These are phyloP conservation scores for Halcyon senegalensis DNA, from an alignment of 2,113 vertebrate species.

Conservation along the genomic window DNA sequence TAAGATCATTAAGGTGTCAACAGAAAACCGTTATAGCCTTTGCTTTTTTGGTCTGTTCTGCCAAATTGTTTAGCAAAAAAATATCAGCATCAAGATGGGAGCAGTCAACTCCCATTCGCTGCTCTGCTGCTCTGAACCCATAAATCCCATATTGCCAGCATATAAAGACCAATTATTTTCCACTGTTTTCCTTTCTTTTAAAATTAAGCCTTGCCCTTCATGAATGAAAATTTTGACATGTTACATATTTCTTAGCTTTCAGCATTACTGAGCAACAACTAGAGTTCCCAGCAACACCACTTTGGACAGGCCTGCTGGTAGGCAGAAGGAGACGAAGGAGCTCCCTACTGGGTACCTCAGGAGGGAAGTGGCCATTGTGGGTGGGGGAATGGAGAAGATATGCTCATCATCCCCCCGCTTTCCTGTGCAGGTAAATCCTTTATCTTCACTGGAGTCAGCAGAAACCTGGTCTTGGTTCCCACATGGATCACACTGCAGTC, in stretches of 20 bases:
- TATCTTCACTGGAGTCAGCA: not conserved
- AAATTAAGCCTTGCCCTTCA: not conserved
- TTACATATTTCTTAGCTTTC: not conserved
- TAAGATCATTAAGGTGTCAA: not conserved
- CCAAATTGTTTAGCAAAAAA: not conserved
- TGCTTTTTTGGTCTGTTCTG: not conserved
- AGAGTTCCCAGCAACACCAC: not conserved
- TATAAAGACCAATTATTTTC: not conserved
- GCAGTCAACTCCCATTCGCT: not conserved
- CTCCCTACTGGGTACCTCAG: fast-evolving
- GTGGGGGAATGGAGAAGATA: not conserved
- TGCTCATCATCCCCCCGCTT: not conserved
- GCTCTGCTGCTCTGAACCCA: not conserved
- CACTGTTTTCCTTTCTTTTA: not conserved
- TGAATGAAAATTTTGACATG: not conserved
- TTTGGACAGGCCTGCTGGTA: not conserved
- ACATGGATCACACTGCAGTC: not conserved
- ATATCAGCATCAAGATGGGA: not conserved
- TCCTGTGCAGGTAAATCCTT: not conserved
- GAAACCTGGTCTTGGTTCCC: not conserved
- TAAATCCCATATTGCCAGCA: not conserved
- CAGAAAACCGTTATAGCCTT: not conserved
- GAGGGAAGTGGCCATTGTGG: fast-evolving
- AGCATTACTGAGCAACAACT: not conserved
- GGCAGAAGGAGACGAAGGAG: not conserved